Evolutionary conservation across 2,797 vertebrate genomes (phyloP).

Genomic region (Hydrolagus colliei): DNA sequence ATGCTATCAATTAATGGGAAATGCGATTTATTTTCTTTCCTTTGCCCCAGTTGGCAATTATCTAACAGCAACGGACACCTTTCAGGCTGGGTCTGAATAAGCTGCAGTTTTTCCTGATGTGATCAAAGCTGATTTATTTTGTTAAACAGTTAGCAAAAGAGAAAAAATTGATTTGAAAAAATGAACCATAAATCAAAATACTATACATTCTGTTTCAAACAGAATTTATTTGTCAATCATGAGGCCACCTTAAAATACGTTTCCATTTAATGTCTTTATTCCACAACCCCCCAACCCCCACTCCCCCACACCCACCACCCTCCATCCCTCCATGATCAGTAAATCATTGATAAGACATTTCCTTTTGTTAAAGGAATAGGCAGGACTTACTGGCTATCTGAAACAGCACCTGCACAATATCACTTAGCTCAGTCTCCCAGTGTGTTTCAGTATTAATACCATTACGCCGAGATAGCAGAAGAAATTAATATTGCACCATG

Average conservation of each 20-base stretch:
- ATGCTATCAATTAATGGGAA: constrained; percentile 26
- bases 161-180: neutral
- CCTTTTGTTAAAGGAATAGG: constrained; percentile 22
- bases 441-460: constrained; percentile 18
- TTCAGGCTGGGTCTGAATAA: neutral
- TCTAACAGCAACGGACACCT: neutral
- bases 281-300: too few species aligned
- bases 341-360: constrained; percentile 31
- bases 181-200: neutral
- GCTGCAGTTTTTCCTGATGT: neutral
- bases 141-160: neutral
- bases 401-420: constrained; percentile 26
- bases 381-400: constrained; percentile 16
- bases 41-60: neutral
- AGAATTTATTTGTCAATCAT: neutral
- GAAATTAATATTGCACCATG: neutral
- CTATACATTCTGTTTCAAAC: neutral
- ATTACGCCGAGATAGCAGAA: neutral
- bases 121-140: neutral
- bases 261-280: neutral
- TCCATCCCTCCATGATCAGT: constrained; percentile 3
- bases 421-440: constrained; percentile 18
- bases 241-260: neutral
- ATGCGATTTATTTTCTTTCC: neutral
- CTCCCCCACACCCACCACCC: too few species aligned